These are phyloP conservation scores for Acropternis orthonyx DNA, from an alignment of 2,797 vertebrate species.

Conservation along the genomic window DNA sequence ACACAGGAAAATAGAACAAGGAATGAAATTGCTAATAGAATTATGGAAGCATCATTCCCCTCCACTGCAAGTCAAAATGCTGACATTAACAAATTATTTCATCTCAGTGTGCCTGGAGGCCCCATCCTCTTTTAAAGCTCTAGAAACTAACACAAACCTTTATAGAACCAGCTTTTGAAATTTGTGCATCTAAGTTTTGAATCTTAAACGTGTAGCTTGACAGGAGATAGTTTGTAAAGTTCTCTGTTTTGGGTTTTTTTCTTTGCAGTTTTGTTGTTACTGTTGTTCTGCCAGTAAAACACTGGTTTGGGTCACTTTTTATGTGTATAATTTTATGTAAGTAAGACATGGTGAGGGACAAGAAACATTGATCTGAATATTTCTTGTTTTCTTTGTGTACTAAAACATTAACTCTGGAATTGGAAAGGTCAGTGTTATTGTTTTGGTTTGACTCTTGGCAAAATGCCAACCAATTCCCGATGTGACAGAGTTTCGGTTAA, in stretches of 20 bases:
- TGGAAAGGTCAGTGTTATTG: too few species aligned
- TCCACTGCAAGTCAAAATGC: background rate
- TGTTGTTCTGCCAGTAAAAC: background rate
- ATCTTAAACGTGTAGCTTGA: background rate
- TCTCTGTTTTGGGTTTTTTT: background rate
- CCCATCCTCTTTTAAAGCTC: background rate
- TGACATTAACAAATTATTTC: constrained; percentile 12
- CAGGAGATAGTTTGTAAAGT: background rate
- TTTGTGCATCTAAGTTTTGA: background rate
- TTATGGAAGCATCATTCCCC: background rate
- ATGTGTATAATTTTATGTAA: background rate
- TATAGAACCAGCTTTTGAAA: background rate
- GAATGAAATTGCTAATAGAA: background rate
- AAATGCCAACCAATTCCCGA: too few species aligned
- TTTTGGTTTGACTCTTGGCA: too few species aligned
- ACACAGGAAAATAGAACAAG: background rate
- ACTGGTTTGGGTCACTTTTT: background rate
- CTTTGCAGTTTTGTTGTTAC: background rate
- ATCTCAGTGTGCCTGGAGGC: background rate
- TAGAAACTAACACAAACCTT: background rate
- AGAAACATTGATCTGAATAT: background rate
- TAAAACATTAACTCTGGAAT: background rate
- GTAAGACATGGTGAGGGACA: rapidly evolving
- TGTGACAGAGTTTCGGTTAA: too few species aligned
- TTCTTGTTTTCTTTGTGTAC: background rate